Base-by-base conservation (phyloP, 2,113 vertebrate species). In the Microcebus ravelobensis region DNA sequence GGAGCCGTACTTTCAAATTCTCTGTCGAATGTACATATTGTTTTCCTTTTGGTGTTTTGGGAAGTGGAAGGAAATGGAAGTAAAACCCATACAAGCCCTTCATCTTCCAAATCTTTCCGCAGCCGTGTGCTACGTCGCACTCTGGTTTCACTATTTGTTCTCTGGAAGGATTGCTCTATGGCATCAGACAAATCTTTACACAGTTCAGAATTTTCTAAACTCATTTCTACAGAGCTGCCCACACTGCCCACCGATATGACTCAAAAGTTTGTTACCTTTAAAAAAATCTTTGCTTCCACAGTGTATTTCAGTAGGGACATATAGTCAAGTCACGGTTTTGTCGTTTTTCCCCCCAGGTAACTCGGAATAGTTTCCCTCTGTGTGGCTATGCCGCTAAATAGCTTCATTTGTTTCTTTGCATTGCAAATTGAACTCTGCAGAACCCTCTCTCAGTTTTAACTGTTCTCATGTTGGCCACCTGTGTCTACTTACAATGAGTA, bases 51-150 rank as follows among this genome's bases (percentile, higher is more conserved):
- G 52, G 0, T 25, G 87, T n/a, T 97, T 13, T 48, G 87, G 74
- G 88, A n/a, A 42, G 96, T 1, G 1, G 89, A 55, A 95, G 97
- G 73, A 36, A 3, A 23, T 10, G 96, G 95, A 0, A 98, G 48
- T 1, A 96, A 87, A 76, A 99, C 1, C 99, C 99, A 99, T 0
- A 91, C 88, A 0, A 99, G 98, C 0, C 99, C 99, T 55, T 94
- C 21, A 0, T 0, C 42, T 10, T 90, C 96, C 3, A 92, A 20
- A 45, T 52, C 96, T 73, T 39, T 98, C 3, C 89, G 97, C 0
- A 98, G 65, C 65, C 99, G 98, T 88, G 98, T 98, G 97, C 99
- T 99, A 23, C 99, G 98, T 68, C 98, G 98, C 50, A 99, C 99
- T 55, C 59, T 97, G 76, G 93, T 90, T 12, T 18, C 73, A 1